These are phyloP conservation scores for Benitochromis conjunctus DNA, from an alignment of 2,113 vertebrate species.

Conservation along the genomic window DNA sequence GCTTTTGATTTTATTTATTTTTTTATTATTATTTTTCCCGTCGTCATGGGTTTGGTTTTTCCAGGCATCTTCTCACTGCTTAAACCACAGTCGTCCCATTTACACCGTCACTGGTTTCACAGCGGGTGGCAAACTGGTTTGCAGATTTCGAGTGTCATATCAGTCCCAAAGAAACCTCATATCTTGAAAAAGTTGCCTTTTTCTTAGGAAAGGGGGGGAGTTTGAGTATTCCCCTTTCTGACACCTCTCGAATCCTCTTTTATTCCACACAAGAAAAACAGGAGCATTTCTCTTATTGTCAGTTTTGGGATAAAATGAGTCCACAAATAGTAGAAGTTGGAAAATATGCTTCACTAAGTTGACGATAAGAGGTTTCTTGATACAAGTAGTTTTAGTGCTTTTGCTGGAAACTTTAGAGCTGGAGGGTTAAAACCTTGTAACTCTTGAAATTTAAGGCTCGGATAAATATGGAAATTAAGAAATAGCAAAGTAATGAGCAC, in stretches of 20 bases:
- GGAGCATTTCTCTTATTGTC: not conserved
- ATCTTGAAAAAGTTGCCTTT: constrained; percentile 34
- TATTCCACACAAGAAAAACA: not conserved
- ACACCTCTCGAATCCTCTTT: not conserved
- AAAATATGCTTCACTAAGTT: not conserved
- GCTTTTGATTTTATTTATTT: not conserved
- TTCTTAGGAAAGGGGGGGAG: not conserved
- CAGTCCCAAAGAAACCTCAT: constrained; percentile 22
- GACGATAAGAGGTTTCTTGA: constrained; percentile 18
- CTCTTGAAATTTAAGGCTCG: not conserved
- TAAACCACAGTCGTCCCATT: constrained; percentile 35
- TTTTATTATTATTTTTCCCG: not conserved
- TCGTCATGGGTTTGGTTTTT: constrained; percentile 13
- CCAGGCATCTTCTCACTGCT: constrained; percentile 29
- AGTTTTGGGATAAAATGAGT: not conserved
- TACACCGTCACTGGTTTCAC: constrained; percentile 47
- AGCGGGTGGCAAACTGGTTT: not conserved
- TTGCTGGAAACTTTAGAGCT: not conserved
- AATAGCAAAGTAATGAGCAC: not conserved
- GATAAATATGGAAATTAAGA: not conserved
- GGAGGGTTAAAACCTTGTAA: constrained; percentile 1
- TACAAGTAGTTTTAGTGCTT: not conserved
- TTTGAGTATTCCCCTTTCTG: not conserved
- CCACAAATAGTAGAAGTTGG: not conserved
- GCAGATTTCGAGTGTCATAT: constrained; percentile 16